Evolutionary conservation across 2,797 vertebrate genomes (phyloP).

Genomic region (Gallinago nigripennis): DNA sequence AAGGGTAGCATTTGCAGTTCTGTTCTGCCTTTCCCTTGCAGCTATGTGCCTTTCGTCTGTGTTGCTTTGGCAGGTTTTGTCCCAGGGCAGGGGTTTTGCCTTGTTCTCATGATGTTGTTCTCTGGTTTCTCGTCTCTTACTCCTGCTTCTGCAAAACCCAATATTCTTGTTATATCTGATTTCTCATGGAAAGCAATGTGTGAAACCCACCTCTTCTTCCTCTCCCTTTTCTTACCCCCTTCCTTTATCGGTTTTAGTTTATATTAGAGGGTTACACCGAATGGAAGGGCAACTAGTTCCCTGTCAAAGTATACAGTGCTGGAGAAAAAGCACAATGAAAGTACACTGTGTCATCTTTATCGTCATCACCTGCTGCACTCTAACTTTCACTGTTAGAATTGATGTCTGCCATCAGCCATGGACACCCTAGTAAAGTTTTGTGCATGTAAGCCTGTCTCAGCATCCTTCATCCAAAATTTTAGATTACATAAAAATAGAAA

Average conservation of each 20-base stretch:
- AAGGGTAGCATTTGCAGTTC: neutral
- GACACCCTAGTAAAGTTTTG: neutral
- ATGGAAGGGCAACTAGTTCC: neutral
- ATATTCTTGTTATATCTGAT: neutral
- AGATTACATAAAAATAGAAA: neutral
- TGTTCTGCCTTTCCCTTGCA: neutral
- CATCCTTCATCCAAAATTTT: conserved; percentile 2
- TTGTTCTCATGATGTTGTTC: neutral
- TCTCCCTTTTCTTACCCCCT: neutral
- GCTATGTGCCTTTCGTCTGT: neutral
- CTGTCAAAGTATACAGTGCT: neutral
- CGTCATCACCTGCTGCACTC: neutral
- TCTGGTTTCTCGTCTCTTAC: neutral
- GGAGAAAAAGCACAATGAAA: neutral
- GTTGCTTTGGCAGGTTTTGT: neutral
- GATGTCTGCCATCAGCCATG: neutral
- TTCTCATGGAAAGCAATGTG: neutral
- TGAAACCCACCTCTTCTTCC: neutral
- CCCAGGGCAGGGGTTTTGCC: neutral
- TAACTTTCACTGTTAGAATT: neutral
- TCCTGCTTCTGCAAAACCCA: neutral
- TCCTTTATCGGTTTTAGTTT: neutral
- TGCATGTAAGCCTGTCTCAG: conserved; percentile 29
- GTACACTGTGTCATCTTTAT: neutral
- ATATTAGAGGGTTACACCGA: neutral